Conservation (phyloP, 2,888 invertebrate genomes). For the Sphaerophoria rueppellii region DNA sequence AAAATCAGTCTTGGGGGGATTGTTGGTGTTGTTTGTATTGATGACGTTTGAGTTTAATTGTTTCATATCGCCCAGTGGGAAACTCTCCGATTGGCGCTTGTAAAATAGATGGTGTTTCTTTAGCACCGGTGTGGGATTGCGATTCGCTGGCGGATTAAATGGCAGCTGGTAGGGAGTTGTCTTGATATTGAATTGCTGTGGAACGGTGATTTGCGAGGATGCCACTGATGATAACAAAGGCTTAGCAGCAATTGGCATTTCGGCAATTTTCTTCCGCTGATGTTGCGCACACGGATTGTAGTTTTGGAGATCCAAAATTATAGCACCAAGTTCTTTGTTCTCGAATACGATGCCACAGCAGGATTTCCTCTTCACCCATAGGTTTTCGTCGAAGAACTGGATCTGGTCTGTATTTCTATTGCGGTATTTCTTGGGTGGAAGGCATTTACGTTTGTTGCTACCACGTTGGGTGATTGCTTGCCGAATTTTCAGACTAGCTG, state of each 20-base stretch:
- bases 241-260: conserved; percentile 4
- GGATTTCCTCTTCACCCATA: conserved; percentile 78
- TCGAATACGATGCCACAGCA: conserved; percentile 80
- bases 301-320: conserved; percentile 79
- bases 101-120: conserved; percentile 82
- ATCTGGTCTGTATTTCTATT: conserved; percentile 75
- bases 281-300: conserved; percentile 79
- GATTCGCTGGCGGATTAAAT: conserved; percentile 53
- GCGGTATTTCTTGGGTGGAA: conserved; percentile 78
- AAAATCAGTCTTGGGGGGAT: conserved; percentile 62
- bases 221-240: conserved; percentile 35
- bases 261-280: conserved; percentile 51
- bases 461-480: conserved; percentile 69
- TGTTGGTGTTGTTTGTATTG: conserved; percentile 46
- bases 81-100: conserved; percentile 81
- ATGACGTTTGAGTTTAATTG: conserved; percentile 74
- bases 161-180: conserved; percentile 46
- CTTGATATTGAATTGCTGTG: conserved; percentile 55
- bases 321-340: conserved; percentile 75
- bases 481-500: conserved; percentile 48
- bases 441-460: conserved; percentile 78
- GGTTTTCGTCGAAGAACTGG: conserved; percentile 79
- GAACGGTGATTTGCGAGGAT: conserved; percentile 9
- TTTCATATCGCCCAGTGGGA: conserved; percentile 78
- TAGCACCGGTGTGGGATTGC: conserved; percentile 77